Conservation (phyloP, 2,888 invertebrate species). For the Schizaphis graminum region DNA sequence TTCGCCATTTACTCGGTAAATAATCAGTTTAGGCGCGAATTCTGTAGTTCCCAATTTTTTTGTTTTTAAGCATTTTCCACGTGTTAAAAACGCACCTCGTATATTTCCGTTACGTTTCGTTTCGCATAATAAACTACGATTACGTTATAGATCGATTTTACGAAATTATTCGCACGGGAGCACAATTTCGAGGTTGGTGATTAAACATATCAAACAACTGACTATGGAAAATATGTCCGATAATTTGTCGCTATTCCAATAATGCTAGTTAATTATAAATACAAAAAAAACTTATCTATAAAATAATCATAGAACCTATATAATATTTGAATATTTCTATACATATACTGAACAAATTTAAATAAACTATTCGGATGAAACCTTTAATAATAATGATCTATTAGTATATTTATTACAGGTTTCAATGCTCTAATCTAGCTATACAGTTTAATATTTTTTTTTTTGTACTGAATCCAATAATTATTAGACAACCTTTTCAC, state of each 20-base stretch:
- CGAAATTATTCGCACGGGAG: constrained; percentile 4
- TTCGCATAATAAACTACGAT: not conserved
- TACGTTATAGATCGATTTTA: constrained; percentile 12
- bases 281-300: not conserved
- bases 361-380: not conserved
- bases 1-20: not conserved
- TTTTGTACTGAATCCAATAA: not conserved
- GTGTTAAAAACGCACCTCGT: not conserved
- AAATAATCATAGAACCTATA: not conserved
- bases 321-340: not conserved
- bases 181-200: not conserved
- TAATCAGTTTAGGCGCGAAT: not conserved
- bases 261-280: not conserved
- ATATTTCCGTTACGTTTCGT: constrained; percentile 12
- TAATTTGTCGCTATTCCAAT: not conserved
- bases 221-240: not conserved
- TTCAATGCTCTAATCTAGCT: too few species aligned
- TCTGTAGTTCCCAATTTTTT: not conserved
- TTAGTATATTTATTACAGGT: not conserved
- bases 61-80: not conserved
- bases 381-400: not conserved
- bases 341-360: not conserved
- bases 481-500: not conserved
- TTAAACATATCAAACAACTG: not conserved
- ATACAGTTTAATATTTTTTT: not conserved